A percentile compares a stretch with the other conserved stretches of the same genome.
Conservation (phyloP, 1,140 invertebrate genomes). For the Danaus plexippus region DNA sequence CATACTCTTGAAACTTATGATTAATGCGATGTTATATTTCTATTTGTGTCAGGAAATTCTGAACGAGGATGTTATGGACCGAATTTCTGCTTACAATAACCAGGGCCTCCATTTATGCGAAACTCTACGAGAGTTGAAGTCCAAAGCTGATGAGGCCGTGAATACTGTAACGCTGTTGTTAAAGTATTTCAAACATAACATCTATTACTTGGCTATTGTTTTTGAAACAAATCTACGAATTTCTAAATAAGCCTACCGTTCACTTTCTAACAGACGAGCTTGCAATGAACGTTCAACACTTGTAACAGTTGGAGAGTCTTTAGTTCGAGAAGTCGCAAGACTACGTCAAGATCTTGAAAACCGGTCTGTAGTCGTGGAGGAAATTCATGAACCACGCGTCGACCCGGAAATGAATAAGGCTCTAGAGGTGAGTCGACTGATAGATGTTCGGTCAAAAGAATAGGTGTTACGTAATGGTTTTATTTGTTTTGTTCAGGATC, state of each 20-base stretch:
- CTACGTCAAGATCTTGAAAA: slow-evolving; percentile 44
- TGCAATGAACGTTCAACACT: slow-evolving; percentile 43
- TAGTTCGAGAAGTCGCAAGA: slow-evolving; percentile 47
- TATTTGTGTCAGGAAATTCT: slow-evolving; percentile 29
- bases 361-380: slow-evolving; percentile 19
- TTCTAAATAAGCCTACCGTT: slow-evolving; percentile 1
- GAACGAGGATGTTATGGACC: slow-evolving; percentile 29
- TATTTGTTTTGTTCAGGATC: slow-evolving; percentile 26
- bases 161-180: slow-evolving; percentile 40
- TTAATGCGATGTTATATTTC: background rate
- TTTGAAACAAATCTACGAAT: too few species aligned
- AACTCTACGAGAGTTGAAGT: slow-evolving; percentile 41
- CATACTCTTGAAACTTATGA: too few species aligned
- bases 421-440: slow-evolving; percentile 30
- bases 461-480: background rate
- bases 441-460: background rate
- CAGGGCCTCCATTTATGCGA: slow-evolving; percentile 53
- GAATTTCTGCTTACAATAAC: slow-evolving; percentile 46
- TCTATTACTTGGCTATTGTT: too few species aligned
- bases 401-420: slow-evolving; percentile 31
- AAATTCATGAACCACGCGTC: slow-evolving; percentile 26
- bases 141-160: slow-evolving; percentile 37
- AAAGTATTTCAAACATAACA: slow-evolving; percentile 30
- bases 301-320: slow-evolving; percentile 47
- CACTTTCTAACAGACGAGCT: slow-evolving; percentile 31